A percentile compares a stretch with the other conserved stretches of the same genome.
Conservation (phyloP, 2,113 vertebrate species). For the Circaetus gallicus region DNA sequence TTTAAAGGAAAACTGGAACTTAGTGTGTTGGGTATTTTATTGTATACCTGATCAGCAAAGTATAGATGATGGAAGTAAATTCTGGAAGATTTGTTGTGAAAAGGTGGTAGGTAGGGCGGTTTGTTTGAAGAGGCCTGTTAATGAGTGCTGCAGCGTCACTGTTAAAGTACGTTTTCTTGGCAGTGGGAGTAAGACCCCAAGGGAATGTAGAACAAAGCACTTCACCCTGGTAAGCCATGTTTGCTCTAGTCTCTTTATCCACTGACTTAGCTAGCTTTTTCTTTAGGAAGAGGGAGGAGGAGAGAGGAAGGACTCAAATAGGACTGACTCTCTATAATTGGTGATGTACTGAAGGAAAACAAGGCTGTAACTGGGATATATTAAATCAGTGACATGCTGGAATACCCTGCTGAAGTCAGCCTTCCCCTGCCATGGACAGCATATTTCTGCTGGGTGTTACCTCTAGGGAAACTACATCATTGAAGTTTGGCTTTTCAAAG, state of each 20-base stretch:
- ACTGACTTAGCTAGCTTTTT: background rate
- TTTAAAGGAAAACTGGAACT: background rate
- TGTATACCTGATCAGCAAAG: background rate
- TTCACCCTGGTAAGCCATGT: background rate
- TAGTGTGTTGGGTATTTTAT: background rate
- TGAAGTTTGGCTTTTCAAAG: background rate
- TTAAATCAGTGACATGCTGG: background rate
- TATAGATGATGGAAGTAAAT: background rate
- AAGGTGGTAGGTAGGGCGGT: background rate
- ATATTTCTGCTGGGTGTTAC: background rate
- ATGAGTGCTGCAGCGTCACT: background rate
- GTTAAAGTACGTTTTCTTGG: background rate
- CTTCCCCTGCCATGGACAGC: background rate
- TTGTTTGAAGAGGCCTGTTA: background rate
- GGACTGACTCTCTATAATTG: background rate
- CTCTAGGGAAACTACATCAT: too few relatives aligned
- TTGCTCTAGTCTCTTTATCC: background rate
- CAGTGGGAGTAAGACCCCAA: background rate
- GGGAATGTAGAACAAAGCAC: background rate
- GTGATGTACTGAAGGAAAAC: background rate
- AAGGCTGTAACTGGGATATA: background rate
- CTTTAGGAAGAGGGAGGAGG: background rate
- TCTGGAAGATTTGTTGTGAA: background rate
- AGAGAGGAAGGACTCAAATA: background rate
- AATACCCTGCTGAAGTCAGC: background rate